Evolutionary conservation across 2,888 invertebrate species (phyloP).

Genomic region (Phortica magna): DNA sequence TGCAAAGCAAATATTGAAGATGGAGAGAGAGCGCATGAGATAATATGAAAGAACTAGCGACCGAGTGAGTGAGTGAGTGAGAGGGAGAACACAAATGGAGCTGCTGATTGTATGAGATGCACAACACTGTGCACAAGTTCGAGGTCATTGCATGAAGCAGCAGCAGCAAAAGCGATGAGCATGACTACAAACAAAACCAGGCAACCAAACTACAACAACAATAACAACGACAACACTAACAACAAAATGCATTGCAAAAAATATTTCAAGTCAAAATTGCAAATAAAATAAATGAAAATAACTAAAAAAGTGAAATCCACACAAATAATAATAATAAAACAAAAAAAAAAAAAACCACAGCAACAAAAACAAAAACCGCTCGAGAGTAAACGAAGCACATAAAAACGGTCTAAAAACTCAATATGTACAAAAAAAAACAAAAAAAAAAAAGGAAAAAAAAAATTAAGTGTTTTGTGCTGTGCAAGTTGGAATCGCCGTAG

Average conservation of each 20-base stretch:
- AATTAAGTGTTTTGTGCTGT: slow-evolving; percentile 42
- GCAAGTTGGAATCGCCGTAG: slow-evolving; percentile 17
- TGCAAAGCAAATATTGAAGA: slow-evolving; percentile 4
- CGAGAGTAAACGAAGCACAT: background rate
- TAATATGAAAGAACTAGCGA: background rate
- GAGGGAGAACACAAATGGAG: slow-evolving; percentile 48
- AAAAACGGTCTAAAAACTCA: slow-evolving; percentile 22
- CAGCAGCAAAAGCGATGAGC: slow-evolving; percentile 13
- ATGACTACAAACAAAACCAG: slow-evolving; percentile 33
- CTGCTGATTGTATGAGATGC: slow-evolving; percentile 46
- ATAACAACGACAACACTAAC: slow-evolving; percentile 27
- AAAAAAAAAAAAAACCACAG: slow-evolving; percentile 53
- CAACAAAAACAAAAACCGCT: slow-evolving; percentile 6
- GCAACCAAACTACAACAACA: slow-evolving; percentile 54
- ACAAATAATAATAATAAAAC: slow-evolving; percentile 16
- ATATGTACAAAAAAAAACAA: background rate
- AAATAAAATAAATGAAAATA: slow-evolving; percentile 61
- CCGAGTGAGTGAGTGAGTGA: background rate
- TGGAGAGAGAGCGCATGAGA: background rate
- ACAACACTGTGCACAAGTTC: slow-evolving; percentile 60
- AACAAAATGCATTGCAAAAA: slow-evolving; percentile 39
- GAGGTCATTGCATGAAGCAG: slow-evolving; percentile 69
- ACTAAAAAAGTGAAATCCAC: slow-evolving; percentile 55
- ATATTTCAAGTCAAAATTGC: slow-evolving; percentile 58
- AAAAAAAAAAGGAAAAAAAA: slow-evolving; percentile 35